A percentile compares a stretch with the other conserved stretches of the same genome.
These are phyloP conservation scores for Drosophila ohnishii DNA, from an alignment of 1,140 invertebrate species.

Conservation along the genomic window DNA sequence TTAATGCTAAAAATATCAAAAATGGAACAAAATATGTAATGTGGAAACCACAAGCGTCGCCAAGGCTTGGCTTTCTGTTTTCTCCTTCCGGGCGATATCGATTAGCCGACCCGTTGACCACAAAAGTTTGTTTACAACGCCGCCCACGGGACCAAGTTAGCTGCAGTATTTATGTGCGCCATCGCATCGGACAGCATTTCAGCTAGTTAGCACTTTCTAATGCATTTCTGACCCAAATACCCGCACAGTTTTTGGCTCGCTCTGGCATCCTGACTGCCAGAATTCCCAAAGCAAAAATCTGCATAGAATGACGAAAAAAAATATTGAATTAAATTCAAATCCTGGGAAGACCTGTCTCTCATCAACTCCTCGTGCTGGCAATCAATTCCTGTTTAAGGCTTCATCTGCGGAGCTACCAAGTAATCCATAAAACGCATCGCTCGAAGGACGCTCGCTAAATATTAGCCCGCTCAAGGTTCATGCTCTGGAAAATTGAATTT, in stretches of 20 bases:
- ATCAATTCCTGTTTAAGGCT: slow-evolving; percentile 28
- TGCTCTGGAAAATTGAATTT: slow-evolving; percentile 42
- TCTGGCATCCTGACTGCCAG: slow-evolving; percentile 2
- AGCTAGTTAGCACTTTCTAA: slow-evolving; percentile 59
- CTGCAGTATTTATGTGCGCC: slow-evolving; percentile 51
- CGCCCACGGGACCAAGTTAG: slow-evolving; percentile 37
- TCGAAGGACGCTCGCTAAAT: slow-evolving; percentile 18
- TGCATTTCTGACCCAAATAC: slow-evolving; percentile 61
- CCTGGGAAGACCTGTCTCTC: not conserved
- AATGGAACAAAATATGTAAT: slow-evolving; percentile 17
- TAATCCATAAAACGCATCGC: slow-evolving; percentile 25
- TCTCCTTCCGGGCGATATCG: slow-evolving; percentile 40
- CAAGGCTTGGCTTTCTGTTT: slow-evolving; percentile 24
- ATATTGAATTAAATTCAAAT: slow-evolving; percentile 29
- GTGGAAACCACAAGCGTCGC: slow-evolving; percentile 10
- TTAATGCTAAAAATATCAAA: slow-evolving; percentile 48
- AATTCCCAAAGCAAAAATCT: slow-evolving; percentile 27
- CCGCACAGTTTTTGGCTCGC: slow-evolving; percentile 47
- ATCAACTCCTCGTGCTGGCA: not conserved
- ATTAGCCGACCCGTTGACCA: slow-evolving; percentile 63
- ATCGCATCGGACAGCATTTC: slow-evolving; percentile 22
- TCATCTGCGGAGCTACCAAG: slow-evolving; percentile 18
- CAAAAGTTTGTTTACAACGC: slow-evolving; percentile 68
- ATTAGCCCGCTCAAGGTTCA: slow-evolving; percentile 20
- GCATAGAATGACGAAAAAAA: slow-evolving; percentile 47